Base-by-base conservation (phyloP, 2,888 invertebrate genomes). In the Chromoteleia sp. region DNA sequence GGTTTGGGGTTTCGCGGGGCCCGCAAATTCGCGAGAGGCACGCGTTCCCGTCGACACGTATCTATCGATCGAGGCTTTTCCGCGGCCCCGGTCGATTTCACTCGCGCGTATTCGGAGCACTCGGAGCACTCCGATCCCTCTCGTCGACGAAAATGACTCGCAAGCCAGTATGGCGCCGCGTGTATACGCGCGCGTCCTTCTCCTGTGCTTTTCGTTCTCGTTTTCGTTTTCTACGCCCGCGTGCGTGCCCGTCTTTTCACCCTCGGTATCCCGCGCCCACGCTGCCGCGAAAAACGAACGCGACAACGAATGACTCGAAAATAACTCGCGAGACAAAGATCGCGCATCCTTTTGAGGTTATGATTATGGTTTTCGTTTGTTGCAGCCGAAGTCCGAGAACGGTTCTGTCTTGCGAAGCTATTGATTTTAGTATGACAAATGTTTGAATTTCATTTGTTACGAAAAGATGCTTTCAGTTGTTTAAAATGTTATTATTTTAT, bases 141-240 rank as follows among this genome's bases (percentile, higher is more conserved):
- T 77, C 73, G 67, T 30, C 70, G 63, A 54, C 54, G 65, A 78
- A 82, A 79, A 79, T 76, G 50, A 56, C 68, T 68, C 43, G 70
- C 63, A 70, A 79, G 73, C 76, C 73, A 79, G 75, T 71, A 82
- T 76, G 79, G 82, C 82, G 82, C 76, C 71, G 76, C 67, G 33
- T 21, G 61, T 19, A 7, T 48, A 50, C 61, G 65, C 56, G 74
- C 52, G 10, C 50, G 45, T 76, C 54, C 70, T 33, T 58, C 65
- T 70, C 56, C 21, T 19, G 30, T 6, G 33, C 5, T 33, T 8
- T 33, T 8, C 7, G 2, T 65, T 59, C 30, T 45, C 58, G 68
- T 71, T 58, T 43, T 65, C 71, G 25, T 43, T 48, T 39, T 59
- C 39, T 77, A 39, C 45, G 29, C 14, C 33, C 70, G 33, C 39